Evolutionary conservation across 2,888 invertebrate genomes (phyloP), one percentile per base, ranked within the genome.

Genomic region (Theretra japonica): DNA sequence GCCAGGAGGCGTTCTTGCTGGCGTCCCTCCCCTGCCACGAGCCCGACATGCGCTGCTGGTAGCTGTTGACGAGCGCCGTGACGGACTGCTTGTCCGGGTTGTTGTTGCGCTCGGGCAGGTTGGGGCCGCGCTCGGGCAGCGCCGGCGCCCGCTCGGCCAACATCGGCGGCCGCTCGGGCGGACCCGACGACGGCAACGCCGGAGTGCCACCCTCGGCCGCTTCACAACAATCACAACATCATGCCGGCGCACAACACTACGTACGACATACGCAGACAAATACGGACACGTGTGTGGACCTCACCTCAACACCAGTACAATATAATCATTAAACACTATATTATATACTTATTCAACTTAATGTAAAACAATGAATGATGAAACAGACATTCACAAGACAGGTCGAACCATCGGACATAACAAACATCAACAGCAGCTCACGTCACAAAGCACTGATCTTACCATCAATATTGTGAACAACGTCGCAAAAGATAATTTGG

Each of bases 21-120:
- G 74, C 80, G 58, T 90, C 90, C 53, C 79, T 80, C 7, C 80
- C 81, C 70, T 85, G 84, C 83, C 83, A 84, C 65, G 80, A 84
- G 41, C 86, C 83, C 3, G 82, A 79, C 87, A 91, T 89, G 25
- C 90, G 78, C 75, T 93, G 92, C 77, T 94, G 94, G 80, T 92
- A 94, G 77, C 90, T 92, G 80, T 90, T 93, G 19, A 94, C 94
- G 6, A 94, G 77, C 0, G 93, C 88, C 0, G 91, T 90, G 0
- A 94, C 94, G 0, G 92, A 92, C 70, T 90, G 88, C 74, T 90
- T 74, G 50, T 69, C 70, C 77, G 25, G 76, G 79, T 28, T 77
- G 72, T 68, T 73, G 30, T 79, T 57, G 15, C 71, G 62, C 11
- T 70, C 70, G n/a, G 62, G 53, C 11, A 60, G 33, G 70, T 23